Evolutionary conservation across 2,888 invertebrate species (phyloP).

Genomic region (Embidobia sp.): DNA sequence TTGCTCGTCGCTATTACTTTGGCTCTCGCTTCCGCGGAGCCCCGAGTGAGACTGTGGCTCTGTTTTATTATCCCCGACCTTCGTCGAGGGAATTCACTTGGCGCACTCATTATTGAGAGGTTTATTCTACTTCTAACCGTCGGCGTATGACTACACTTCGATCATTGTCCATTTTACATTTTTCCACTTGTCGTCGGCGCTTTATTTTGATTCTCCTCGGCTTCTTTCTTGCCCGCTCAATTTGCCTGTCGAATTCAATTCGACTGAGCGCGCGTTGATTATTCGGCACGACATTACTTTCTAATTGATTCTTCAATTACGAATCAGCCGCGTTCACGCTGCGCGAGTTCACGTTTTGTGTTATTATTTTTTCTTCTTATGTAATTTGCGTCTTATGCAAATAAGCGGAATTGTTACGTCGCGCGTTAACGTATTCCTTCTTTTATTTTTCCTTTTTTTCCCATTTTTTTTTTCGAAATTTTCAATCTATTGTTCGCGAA

Average conservation of each 20-base stretch:
- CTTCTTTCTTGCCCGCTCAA: constrained; percentile 12
- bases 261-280: constrained; percentile 27
- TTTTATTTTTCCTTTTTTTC: background rate
- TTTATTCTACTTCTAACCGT: constrained; percentile 80
- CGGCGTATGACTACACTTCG: constrained; percentile 67
- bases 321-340: constrained; percentile 21
- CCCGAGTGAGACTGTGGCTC: constrained; percentile 71
- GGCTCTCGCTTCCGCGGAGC: constrained; percentile 70
- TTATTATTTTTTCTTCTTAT: constrained; percentile 34
- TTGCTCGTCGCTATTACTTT: constrained; percentile 78
- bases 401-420: constrained; percentile 32
- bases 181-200: constrained; percentile 60
- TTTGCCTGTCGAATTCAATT: constrained; percentile 12
- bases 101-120: constrained; percentile 80
- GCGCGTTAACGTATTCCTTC: constrained; percentile 28
- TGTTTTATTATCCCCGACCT: constrained; percentile 78
- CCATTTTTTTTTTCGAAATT: constrained; percentile 21
- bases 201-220: constrained; percentile 58
- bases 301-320: constrained; percentile 57
- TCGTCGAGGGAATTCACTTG: constrained; percentile 77
- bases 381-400: constrained; percentile 53
- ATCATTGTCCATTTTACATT: constrained; percentile 63
- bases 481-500: constrained; percentile 32
- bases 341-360: background rate
- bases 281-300: constrained; percentile 54